Percentiles rank a stretch among this genome's conserved stretches.
phyloP scores from a whole-genome alignment of 2,113 vertebrate genomes.

The Heterocephalus glaber region DNA sequence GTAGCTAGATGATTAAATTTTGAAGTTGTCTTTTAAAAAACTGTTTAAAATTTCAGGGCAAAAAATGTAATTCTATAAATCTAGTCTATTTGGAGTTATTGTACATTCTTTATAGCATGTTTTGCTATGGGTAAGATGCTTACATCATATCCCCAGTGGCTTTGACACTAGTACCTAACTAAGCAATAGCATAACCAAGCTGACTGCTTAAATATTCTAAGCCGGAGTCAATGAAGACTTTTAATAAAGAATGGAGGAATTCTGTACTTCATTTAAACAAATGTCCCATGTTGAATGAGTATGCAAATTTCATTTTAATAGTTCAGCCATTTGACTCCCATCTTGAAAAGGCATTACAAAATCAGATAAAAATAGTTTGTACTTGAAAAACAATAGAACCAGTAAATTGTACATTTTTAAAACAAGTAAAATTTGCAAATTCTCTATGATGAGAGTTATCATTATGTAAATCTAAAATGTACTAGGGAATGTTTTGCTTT shows the following conservation, averaged over 20 bases:
- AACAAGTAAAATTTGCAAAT: no score
- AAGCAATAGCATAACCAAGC: background rate
- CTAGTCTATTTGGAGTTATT: background rate
- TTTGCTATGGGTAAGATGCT: slow-evolving; percentile 26
- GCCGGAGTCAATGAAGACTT: background rate
- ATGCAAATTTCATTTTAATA: slow-evolving; percentile 28
- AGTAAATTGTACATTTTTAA: background rate
- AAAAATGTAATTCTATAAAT: slow-evolving; percentile 15
- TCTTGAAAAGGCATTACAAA: background rate
- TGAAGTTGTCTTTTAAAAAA: slow-evolving; percentile 15
- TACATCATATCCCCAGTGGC: slow-evolving; percentile 33
- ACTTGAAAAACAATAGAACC: slow-evolving; percentile 15
- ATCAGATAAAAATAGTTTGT: background rate
- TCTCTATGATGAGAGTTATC: no score
- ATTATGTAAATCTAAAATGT: no score
- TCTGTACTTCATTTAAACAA: background rate
- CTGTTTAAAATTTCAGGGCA: background rate
- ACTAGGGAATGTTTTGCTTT: no score
- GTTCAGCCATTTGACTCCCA: slow-evolving; percentile 24
- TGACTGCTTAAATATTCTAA: slow-evolving; percentile 32
- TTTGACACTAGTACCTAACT: background rate
- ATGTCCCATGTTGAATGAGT: background rate
- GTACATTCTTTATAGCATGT: slow-evolving; percentile 4
- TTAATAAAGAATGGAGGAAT: background rate
- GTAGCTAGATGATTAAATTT: background rate